These are phyloP conservation scores for Sylvicola fuscatus DNA, from an alignment of 2,888 invertebrate species.

Conservation along the genomic window DNA sequence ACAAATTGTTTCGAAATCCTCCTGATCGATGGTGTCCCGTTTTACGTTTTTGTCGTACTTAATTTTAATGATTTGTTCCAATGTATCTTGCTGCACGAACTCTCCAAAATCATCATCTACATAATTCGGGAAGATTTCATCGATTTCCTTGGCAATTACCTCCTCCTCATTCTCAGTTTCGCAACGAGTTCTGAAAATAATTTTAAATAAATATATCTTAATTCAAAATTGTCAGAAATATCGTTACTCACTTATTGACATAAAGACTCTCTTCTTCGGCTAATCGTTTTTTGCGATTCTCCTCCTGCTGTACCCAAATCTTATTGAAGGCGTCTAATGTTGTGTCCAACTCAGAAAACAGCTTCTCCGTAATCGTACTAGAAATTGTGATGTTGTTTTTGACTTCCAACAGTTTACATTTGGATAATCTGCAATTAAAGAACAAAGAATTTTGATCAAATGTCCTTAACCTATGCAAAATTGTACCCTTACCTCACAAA, in stretches of 20 bases:
- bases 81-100: conserved; percentile 28
- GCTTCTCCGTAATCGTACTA: conserved; percentile 25
- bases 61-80: conserved; percentile 25
- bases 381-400: conserved; percentile 39
- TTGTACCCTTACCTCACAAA: conserved; percentile 16
- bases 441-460: too few relatives aligned
- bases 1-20: conserved; percentile 13
- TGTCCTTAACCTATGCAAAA: too few relatives aligned
- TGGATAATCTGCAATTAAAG: conserved; percentile 34
- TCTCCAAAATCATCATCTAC: conserved; percentile 49
- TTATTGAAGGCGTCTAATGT: conserved; percentile 39
- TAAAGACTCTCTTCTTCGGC: conserved; percentile 60
- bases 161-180: conserved; percentile 48
- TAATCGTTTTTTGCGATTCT: conserved; percentile 39
- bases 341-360: conserved; percentile 29
- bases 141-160: conserved; percentile 39
- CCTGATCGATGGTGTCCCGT: conserved; percentile 7
- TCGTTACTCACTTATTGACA: conserved; percentile 35
- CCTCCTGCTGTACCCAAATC: conserved; percentile 59
- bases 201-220: conserved; percentile 5
- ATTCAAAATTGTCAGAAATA: conserved; percentile 1
- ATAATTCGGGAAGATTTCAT: conserved; percentile 46
- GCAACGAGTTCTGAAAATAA: conserved; percentile 32
- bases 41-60: conserved; percentile 13
- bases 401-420: conserved; percentile 47